A percentile compares a stretch with the other conserved stretches of the same genome.
Evolutionary conservation across 2,797 vertebrate species (phyloP).

Genomic region (Lagodon rhomboides): DNA sequence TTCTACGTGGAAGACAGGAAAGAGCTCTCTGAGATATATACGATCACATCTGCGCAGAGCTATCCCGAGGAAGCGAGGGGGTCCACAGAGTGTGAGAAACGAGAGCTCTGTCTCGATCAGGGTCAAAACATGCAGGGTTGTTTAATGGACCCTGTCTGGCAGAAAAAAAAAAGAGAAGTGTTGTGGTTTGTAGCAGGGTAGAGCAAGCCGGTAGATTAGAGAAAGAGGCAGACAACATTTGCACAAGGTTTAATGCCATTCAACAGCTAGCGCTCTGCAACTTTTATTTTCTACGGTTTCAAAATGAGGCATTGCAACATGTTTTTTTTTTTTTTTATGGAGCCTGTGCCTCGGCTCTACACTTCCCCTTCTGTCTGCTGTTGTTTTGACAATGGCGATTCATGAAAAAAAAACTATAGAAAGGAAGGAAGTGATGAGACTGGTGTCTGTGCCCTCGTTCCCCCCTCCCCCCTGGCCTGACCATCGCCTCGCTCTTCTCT

Average conservation of each 20-base stretch:
- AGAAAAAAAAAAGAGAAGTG: constrained; percentile 20
- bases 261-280: background rate
- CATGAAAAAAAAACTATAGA: constrained; percentile 63
- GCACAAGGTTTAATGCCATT: background rate
- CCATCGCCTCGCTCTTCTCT: constrained; percentile 55
- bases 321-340: constrained; percentile 30
- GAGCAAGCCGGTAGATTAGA: constrained; percentile 31
- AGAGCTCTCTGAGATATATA: constrained; percentile 40
- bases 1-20: constrained; percentile 34
- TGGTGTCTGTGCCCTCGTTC: constrained; percentile 74
- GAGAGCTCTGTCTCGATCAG: constrained; percentile 46
- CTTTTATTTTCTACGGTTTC: background rate
- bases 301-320: background rate
- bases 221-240: constrained; percentile 8
- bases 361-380: constrained; percentile 74
- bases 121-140: constrained; percentile 61
- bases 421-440: constrained; percentile 87
- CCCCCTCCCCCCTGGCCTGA: constrained; percentile 46
- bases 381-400: constrained; percentile 82
- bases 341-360: constrained; percentile 38
- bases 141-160: constrained; percentile 53
- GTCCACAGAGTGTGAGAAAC: constrained; percentile 64
- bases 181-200: constrained; percentile 6
- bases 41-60: constrained; percentile 23
- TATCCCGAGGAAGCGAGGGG: constrained; percentile 46